Evolutionary conservation across 2,888 invertebrate species (phyloP).

Genomic region (Amiota minor): DNA sequence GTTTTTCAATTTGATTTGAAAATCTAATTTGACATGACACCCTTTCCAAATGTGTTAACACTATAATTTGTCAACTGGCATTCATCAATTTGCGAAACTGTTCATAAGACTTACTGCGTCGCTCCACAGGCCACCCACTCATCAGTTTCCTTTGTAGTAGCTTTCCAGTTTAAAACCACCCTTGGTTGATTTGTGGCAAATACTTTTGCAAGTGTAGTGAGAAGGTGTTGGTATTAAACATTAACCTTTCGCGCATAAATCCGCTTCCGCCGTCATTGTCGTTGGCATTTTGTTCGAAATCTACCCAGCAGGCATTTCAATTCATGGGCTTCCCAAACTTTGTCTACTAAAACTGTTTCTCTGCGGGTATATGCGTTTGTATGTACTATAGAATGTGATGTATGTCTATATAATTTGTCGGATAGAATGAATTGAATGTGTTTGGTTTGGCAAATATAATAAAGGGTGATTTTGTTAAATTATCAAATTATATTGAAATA

Average conservation of each 20-base stretch:
- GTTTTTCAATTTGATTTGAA: too few species aligned
- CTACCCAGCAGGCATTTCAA: slow-evolving; percentile 21
- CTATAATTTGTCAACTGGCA: slow-evolving; percentile 57
- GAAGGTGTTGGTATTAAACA: slow-evolving; percentile 48
- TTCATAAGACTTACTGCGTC: slow-evolving; percentile 44
- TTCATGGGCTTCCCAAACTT: too few species aligned
- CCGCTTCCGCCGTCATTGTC: slow-evolving; percentile 41
- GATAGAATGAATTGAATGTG: not conserved
- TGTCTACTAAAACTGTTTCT: too few species aligned
- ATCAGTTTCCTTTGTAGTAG: not conserved
- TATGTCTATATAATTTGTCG: slow-evolving; percentile 24
- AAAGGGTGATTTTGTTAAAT: slow-evolving; percentile 46
- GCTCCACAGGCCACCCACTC: slow-evolving; percentile 6
- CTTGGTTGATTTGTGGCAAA: slow-evolving; percentile 19
- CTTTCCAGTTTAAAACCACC: slow-evolving; percentile 11
- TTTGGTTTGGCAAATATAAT: slow-evolving; percentile 16
- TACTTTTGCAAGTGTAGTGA: slow-evolving; percentile 27
- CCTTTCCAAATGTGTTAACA: slow-evolving; percentile 2
- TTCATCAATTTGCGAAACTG: slow-evolving; percentile 57
- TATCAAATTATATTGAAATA: slow-evolving; percentile 51
- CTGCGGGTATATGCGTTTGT: too few species aligned
- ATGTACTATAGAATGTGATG: not conserved
- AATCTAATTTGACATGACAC: too few species aligned
- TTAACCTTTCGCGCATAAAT: slow-evolving; percentile 63
- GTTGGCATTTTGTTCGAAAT: slow-evolving; percentile 28